Base-by-base conservation (phyloP, 2,888 invertebrate species). In the Helobdella robusta region DNA sequence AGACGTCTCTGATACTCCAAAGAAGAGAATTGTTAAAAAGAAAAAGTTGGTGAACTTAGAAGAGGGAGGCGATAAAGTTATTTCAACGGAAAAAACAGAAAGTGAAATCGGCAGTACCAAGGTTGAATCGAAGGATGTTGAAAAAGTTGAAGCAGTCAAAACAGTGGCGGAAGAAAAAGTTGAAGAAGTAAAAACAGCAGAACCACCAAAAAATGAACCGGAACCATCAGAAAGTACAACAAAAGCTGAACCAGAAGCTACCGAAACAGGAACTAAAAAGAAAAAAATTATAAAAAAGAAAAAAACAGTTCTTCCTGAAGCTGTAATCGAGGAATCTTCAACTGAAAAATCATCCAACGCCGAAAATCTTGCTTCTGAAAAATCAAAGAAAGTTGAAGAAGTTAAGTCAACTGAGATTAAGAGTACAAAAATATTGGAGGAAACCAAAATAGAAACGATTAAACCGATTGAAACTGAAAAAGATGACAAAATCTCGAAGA, bases 31-130 rank as follows among this genome's bases (percentile, higher is more conserved):
- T 18, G 23, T 54, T 4, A 32, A 28, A 11, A 54, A 54, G 30
- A 6, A 28, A 18, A 54, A 54, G 54, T 6, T 6, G 25, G 28
- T 54, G 11, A 32, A 32, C 11, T 5, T 54, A 23, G 54, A 54
- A 28, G 54, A 54, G 54, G 54, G 54, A 5, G 54, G 30, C 32
- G 54, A 54, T 54, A 32, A 54, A 28, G 6, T 32, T 8, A 18
- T 54, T 28, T 11, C 25, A 3, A 4, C 8, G 6, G 6, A 4
- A 4, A 8, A 5, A 5, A 4, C 4, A 5, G 54, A 30, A 28
- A 23, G 5, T 6, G 30, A 28, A 23, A 32, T 30, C 4, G 54
- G 8, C 11, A 54, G 32, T 15, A 32, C 32, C 3, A 54, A 54
- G 25, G 32, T 30, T 28, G 4, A 32, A 6, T 30, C 28, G 54